Conservation (phyloP, 2,797 vertebrate species). For the Anguilla anguilla region DNA sequence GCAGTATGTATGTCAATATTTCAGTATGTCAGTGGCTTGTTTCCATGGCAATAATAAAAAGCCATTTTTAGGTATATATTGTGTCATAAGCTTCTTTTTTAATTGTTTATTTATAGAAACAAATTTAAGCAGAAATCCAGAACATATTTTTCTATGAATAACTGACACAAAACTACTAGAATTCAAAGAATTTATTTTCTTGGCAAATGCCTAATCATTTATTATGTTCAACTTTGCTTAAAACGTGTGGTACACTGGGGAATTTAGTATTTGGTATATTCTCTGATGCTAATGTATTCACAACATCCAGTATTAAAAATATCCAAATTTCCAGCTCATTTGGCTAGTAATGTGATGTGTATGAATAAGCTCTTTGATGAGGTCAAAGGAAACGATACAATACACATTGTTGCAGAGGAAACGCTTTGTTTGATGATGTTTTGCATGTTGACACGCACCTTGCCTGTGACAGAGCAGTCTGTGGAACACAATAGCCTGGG, state of each 20-base stretch:
- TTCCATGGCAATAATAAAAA: not conserved
- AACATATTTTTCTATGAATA: not conserved
- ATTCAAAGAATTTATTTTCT: too few relatives aligned
- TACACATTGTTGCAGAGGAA: not conserved
- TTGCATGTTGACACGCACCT: not conserved
- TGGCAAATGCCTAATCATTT: not conserved
- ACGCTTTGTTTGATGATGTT: not conserved
- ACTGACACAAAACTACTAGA: not conserved
- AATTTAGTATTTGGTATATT: not conserved
- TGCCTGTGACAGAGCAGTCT: not conserved
- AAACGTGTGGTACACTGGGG: not conserved
- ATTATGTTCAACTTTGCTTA: not conserved
- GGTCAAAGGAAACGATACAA: not conserved
- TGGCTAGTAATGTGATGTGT: not conserved
- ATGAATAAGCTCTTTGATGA: not conserved
- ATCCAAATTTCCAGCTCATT: not conserved
- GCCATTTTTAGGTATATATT: not conserved
- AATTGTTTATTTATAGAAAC: too few relatives aligned
- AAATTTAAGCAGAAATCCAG: not conserved
- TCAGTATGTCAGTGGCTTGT: not conserved
- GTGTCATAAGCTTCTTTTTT: not conserved
- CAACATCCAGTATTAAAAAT: not conserved
- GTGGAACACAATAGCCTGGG: not conserved
- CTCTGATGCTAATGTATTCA: not conserved
- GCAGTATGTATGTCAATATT: not conserved